Evolutionary conservation across 2,888 invertebrate genomes (phyloP).

Genomic region (Globia sparganii): DNA sequence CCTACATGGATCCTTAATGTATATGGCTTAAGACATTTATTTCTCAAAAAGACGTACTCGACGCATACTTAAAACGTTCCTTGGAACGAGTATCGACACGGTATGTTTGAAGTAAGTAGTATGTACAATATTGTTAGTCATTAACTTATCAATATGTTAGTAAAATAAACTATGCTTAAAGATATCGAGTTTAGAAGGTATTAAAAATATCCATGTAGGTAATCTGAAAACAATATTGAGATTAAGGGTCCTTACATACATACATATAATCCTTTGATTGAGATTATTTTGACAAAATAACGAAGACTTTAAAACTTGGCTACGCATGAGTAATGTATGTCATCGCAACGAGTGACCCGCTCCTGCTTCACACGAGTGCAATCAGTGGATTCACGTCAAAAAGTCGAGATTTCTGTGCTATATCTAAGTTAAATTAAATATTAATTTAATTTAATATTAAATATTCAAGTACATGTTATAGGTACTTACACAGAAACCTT

Average conservation of each 20-base stretch:
- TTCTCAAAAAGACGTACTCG: too few species aligned
- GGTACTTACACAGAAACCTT: background rate
- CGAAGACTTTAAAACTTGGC: background rate
- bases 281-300: background rate
- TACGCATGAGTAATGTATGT: background rate
- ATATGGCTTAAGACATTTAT: background rate
- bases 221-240: too few species aligned
- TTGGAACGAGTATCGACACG: background rate
- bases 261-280: background rate
- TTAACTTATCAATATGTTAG: background rate
- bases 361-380: background rate
- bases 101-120: background rate
- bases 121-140: background rate
- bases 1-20: too few species aligned
- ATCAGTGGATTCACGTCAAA: background rate
- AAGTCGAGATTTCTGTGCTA: background rate
- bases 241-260: too few species aligned
- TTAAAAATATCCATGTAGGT: too few species aligned
- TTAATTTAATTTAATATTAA: too few species aligned
- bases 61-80: too few species aligned
- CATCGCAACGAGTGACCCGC: background rate
- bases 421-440: too few species aligned
- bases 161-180: background rate
- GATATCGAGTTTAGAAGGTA: background rate
- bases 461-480: too few species aligned